These are phyloP conservation scores for Caerostris darwini DNA, from an alignment of 1,140 invertebrate genomes.

Conservation along the genomic window DNA sequence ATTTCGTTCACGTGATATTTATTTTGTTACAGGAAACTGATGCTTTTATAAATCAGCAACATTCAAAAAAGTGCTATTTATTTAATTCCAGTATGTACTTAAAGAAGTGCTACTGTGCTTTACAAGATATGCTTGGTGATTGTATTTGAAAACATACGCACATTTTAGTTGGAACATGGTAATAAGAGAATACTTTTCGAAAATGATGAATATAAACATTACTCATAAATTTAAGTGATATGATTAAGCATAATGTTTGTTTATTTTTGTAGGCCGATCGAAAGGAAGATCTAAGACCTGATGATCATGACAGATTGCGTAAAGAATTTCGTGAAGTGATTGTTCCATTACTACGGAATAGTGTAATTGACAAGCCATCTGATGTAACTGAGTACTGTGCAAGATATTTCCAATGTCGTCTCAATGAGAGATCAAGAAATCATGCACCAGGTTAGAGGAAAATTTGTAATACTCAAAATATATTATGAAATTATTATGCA, in stretches of 20 bases:
- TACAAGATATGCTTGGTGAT: too few species aligned
- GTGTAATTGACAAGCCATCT: neutral
- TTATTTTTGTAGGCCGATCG: neutral
- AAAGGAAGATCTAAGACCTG: neutral
- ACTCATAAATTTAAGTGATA: neutral
- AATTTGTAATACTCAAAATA: too few species aligned
- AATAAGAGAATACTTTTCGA: too few species aligned
- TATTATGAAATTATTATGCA: too few species aligned
- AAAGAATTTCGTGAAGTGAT: neutral
- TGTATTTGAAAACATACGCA: too few species aligned
- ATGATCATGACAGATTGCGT: neutral
- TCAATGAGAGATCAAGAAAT: neutral
- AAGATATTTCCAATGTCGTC: neutral
- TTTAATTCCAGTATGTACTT: too few species aligned
- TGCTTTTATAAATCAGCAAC: too few species aligned
- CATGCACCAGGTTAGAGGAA: neutral
- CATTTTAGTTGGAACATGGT: too few species aligned
- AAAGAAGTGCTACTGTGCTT: too few species aligned
- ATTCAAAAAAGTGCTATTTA: too few species aligned
- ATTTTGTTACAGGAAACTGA: too few species aligned
- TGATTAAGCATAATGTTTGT: neutral
- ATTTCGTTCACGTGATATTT: too few species aligned
- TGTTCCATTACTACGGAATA: constrained; percentile 8
- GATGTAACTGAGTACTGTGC: constrained; percentile 5
- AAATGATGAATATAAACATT: neutral